Evolutionary conservation across 2,113 vertebrate genomes (phyloP).

Genomic region (Connochaetes taurinus): DNA sequence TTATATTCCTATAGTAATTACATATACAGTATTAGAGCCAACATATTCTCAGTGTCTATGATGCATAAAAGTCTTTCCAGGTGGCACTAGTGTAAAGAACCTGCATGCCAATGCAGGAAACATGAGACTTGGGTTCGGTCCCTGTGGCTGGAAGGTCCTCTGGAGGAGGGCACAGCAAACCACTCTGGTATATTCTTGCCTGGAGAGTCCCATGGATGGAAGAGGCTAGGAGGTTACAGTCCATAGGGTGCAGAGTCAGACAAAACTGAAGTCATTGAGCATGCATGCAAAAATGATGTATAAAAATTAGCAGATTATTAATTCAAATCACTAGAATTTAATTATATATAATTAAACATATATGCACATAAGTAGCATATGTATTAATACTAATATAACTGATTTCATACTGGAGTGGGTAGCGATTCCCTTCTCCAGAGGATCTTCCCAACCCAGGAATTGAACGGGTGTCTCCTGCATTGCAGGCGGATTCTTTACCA

Average conservation of each 20-base stretch:
- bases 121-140: not conserved
- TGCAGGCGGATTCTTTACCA: not conserved
- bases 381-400: not conserved
- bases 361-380: conserved; percentile 8
- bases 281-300: not conserved
- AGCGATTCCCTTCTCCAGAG: not conserved
- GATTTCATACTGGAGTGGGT: not conserved
- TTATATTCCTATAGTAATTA: not conserved
- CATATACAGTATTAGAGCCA: not conserved
- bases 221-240: not conserved
- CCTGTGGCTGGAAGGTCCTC: not conserved
- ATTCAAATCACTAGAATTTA: not conserved
- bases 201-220: not conserved
- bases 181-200: not conserved
- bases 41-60: too few species aligned
- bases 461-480: not conserved
- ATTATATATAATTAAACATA: not conserved
- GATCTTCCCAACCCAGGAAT: not conserved
- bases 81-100: not conserved
- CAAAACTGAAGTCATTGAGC: not conserved
- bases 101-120: not conserved
- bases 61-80: not conserved
- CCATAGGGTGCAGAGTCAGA: not conserved
- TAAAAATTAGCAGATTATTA: not conserved
- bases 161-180: not conserved